A percentile compares a stretch with the other conserved stretches of the same genome.
phyloP scores from a whole-genome alignment of 2,888 invertebrate genomes.

The Thelaira solivaga region DNA sequence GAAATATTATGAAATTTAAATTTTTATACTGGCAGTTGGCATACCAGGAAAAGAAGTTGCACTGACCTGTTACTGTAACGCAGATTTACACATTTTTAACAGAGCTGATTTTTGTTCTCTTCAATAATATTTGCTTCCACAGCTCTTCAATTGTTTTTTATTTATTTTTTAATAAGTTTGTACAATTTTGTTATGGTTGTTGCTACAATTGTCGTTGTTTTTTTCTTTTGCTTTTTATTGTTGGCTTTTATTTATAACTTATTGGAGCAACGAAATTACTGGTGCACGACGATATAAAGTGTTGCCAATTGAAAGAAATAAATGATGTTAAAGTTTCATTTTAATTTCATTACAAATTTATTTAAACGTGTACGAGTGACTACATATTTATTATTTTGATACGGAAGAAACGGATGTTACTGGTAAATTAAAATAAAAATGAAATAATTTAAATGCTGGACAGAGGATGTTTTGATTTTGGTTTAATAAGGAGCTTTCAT shows the following conservation, averaged over 20 bases:
- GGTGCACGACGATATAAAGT: slow-evolving; percentile 64
- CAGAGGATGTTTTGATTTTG: background rate
- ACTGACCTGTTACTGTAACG: slow-evolving; percentile 9
- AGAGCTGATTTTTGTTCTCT: slow-evolving; percentile 19
- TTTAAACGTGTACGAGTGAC: too few species aligned
- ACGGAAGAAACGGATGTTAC: slow-evolving; percentile 9
- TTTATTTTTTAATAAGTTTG: slow-evolving; percentile 38
- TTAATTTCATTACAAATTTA: slow-evolving; percentile 32
- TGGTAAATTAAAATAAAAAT: background rate
- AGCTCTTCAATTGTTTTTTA: slow-evolving; percentile 38
- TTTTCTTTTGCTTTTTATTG: slow-evolving; percentile 41
- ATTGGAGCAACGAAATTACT: slow-evolving; percentile 66
- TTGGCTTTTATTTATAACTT: slow-evolving; percentile 60
- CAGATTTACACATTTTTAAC: slow-evolving; percentile 33
- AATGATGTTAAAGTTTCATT: slow-evolving; percentile 37
- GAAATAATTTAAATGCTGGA: background rate
- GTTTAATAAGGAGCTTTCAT: background rate
- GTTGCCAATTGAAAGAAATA: slow-evolving; percentile 62
- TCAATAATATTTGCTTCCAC: slow-evolving; percentile 33
- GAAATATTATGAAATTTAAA: too few species aligned
- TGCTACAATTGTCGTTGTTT: slow-evolving; percentile 39
- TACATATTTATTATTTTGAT: slow-evolving; percentile 22
- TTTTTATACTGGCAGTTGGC: too few species aligned
- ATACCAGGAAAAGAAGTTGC: background rate
- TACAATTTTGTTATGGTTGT: slow-evolving; percentile 27